Percentiles rank a stretch among this genome's conserved stretches.
These are phyloP conservation scores for Lasiurus cinereus DNA, from an alignment of 2,113 vertebrate species.

Conservation along the genomic window DNA sequence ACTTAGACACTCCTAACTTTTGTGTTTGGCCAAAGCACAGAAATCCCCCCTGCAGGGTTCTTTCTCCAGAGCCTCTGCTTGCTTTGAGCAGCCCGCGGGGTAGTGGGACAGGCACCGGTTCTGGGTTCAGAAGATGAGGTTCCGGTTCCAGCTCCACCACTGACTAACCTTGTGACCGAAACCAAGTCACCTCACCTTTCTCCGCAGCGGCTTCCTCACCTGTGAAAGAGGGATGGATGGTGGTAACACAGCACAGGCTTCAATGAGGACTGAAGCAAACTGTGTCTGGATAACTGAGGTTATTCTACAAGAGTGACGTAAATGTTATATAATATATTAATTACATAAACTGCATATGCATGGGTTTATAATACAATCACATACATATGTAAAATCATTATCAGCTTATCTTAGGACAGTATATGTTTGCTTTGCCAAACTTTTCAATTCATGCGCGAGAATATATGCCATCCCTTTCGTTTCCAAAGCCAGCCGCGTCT, in stretches of 20 bases:
- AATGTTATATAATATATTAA: not conserved
- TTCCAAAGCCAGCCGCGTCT: conserved; percentile 30
- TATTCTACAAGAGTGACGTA: not conserved
- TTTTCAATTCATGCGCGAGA: conserved; percentile 42
- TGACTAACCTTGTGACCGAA: not conserved
- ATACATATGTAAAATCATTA: not conserved
- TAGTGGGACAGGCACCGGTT: not conserved
- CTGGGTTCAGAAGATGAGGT: not conserved
- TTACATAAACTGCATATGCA: not conserved
- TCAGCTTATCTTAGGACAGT: not conserved
- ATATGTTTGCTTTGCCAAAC: conserved; percentile 20
- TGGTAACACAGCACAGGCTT: not conserved
- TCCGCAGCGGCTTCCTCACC: not conserved
- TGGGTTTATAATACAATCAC: conserved; percentile 14
- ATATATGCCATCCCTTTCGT: not conserved
- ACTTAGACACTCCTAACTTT: not conserved
- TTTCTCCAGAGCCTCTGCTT: not conserved
- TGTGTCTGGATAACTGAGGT: not conserved
- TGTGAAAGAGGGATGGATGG: not conserved
- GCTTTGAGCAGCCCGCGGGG: not conserved
- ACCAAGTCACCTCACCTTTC: not conserved
- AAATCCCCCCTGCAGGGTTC: not conserved
- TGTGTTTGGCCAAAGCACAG: not conserved
- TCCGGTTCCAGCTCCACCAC: not conserved
- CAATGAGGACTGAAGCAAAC: conserved; percentile 10